Conservation (phyloP, 2,113 vertebrate genomes). For the Spheniscus mendiculus region DNA sequence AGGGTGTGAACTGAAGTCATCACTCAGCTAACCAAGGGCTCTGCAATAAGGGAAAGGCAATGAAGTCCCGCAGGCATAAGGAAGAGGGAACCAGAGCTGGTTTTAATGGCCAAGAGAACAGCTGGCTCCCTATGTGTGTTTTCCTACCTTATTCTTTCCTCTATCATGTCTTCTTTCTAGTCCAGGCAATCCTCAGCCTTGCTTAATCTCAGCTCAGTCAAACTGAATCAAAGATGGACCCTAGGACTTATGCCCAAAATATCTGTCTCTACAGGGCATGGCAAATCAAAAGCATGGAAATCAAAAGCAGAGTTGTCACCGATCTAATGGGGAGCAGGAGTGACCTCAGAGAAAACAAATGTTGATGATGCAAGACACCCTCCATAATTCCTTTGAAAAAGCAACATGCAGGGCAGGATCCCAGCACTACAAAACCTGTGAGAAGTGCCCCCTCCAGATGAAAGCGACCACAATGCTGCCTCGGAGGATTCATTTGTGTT, state of each 20-base stretch:
- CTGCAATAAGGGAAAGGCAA: neutral
- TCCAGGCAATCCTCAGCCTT: neutral
- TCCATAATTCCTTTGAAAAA: neutral
- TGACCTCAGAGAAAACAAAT: neutral
- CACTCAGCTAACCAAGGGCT: neutral
- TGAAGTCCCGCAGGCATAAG: neutral
- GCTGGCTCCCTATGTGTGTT: accelerated
- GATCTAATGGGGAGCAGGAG: neutral
- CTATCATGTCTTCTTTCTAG: neutral
- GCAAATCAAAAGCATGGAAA: neutral
- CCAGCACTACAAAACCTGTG: neutral
- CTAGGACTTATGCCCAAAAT: neutral
- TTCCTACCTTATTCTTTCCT: neutral
- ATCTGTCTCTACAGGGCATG: neutral
- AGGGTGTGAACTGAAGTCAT: neutral
- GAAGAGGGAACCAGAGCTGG: neutral
- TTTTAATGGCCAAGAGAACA: neutral
- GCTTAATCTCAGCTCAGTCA: neutral
- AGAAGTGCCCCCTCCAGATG: neutral
- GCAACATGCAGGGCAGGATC: neutral
- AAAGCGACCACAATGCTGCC: neutral
- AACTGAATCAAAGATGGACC: neutral
- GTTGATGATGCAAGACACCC: neutral
- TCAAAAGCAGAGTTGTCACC: neutral
- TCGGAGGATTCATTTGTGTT: neutral